phyloP scores from a whole-genome alignment of 2,888 invertebrate species.

The Neria commutata region DNA sequence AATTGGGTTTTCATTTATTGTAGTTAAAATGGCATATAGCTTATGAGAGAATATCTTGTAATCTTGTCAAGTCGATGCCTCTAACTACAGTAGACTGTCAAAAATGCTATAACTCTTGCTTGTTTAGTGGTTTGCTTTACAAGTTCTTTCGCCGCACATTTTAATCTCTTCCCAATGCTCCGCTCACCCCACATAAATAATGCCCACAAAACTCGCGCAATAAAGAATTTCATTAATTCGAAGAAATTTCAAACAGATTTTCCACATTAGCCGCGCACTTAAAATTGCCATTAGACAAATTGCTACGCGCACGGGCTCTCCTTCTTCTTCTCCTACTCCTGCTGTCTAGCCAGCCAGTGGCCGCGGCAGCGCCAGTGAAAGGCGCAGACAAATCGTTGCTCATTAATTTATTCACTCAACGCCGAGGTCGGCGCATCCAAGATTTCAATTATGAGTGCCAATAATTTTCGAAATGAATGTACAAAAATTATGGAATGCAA shows the following conservation, averaged over 20 bases:
- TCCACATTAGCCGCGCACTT: conserved; percentile 41
- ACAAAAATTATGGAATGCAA: conserved; percentile 34
- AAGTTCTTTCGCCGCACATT: no score
- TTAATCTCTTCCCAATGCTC: no score
- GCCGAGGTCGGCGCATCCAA: neutral
- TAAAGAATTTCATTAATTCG: conserved; percentile 17
- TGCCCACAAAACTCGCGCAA: neutral
- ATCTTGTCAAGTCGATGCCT: no score
- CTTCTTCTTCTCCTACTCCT: neutral
- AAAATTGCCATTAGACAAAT: conserved; percentile 45
- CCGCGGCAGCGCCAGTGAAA: neutral
- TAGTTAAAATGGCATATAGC: no score
- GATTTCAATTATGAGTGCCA: conserved; percentile 3
- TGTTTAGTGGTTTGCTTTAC: no score
- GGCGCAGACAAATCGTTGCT: conserved; percentile 52
- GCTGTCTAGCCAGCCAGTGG: neutral
- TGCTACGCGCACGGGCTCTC: conserved; percentile 18
- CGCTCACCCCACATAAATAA: no score
- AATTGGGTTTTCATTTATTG: no score
- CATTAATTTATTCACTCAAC: conserved; percentile 60
- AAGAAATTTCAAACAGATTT: conserved; percentile 41
- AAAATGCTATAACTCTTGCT: no score
- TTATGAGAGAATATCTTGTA: no score
- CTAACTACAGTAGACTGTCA: no score
- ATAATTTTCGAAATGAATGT: neutral